Base-by-base conservation (phyloP, 1,140 invertebrate genomes). In the Tachypleus tridentatus region DNA sequence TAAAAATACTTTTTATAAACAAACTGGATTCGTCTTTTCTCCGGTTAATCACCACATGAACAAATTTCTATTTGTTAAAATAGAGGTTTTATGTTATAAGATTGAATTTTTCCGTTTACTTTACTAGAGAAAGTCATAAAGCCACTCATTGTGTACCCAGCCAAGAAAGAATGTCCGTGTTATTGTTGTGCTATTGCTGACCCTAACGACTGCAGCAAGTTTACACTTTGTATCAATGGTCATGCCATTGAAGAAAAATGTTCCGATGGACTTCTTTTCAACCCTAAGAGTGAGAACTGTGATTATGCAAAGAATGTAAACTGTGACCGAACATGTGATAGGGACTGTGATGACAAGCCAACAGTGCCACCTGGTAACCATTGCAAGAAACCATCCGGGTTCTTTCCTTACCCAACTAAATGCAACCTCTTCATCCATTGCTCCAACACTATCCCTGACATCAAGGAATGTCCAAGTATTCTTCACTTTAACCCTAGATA, bases 361-460 rank as follows among this genome's bases (percentile, higher is more conserved):
- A 29, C 29, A 29, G 29, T 29, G 29, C 29, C 29, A 29, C 29
- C 29, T 29, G 29, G 29, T 29, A 29, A 29, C 29, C 29, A 29
- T 29, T 29, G 29, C 29, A 29, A 29, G 29, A 29, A 11, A 48
- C 6, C 57, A 48, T 49, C 52, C 3, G 66, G 66, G 7, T 48
- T 58, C 4, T 57, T 58, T 48, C 61, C 66, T 11, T 5, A 67
- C 51, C 58, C 58, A 5, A 49, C 49, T 9, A 62, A 67, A 4
- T 73, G 70, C 49, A 65, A 56, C 9, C 59, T 51, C 4, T 73
- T 73, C 59, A 72, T 64, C 53, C 69, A 73, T n/a, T 74, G 73
- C 52, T 68, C 66, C 9, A 61, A 72, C 57, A 70, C 66, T 3
- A 53, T 67, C 9, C 61, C 72, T 0, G 64, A 70, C 49, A 63